Evolutionary conservation across 1,140 invertebrate genomes (phyloP), one percentile per base, ranked within the genome.

Genomic region (Solenopsis invicta): DNA sequence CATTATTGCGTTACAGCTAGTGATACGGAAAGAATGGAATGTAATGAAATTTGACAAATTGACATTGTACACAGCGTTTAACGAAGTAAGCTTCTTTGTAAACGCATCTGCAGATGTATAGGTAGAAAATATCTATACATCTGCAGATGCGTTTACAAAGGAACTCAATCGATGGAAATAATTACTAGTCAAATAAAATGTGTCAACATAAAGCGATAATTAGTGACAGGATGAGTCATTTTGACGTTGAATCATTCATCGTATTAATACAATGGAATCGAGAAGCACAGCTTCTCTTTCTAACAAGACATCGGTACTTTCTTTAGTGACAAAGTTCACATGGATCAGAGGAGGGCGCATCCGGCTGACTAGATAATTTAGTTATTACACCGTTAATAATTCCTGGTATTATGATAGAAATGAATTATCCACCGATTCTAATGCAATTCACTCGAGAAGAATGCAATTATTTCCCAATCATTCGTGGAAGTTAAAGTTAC

Each of bases 1-100:
- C 37, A 37, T 50, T 29, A 6, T 74, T 72, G 69, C 16, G 4
- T 4, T 2, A 18, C 1, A 52, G 4, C 29, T 52, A 34, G 18
- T 18, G 18, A 34, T 34, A 34, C 29, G 37, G 12, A 8, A 21
- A 8, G 9, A 54, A 37, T 54, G 3, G 13, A 61, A 29, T 29
- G 29, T 2, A 18, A 18, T 59, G 37, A 76, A 76, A 76, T 41
- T 16, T 18, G 1, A 45, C 37, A 61, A 18, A 21, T 24, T 76
- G 2, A 37, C n/a, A n/a, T n/a, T n/a, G 8, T 4, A 52, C 3
- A 6, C 3, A 12, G 4, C 3, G n/a, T 21, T 75, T 59, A 75
- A 56, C 6, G 4, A 74, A 75, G n/a, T 56, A 56, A 72, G 9
- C 34, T 59, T 2, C 9, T 72, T 75, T 59, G 34, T 24, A 71